Evolutionary conservation across 2,797 vertebrate species (phyloP), one percentile per base, ranked within the genome.

Genomic region (Sardinella longiceps): DNA sequence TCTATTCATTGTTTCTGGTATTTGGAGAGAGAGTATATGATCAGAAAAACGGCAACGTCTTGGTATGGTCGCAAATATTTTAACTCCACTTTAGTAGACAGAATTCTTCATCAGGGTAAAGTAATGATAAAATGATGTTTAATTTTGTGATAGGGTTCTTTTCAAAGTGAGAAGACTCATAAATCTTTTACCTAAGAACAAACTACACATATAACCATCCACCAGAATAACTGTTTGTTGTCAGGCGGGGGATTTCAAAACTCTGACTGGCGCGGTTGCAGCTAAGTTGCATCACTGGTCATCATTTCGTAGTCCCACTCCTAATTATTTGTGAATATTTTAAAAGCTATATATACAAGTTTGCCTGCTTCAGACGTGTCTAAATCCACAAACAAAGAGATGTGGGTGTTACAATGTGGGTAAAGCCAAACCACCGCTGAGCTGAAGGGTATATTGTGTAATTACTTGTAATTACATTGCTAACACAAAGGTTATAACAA

Each of bases 321-420:
- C 66, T 39, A 37, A 74, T 39, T 37, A 74, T 37, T 33, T 74
- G 66, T 74, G 66, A 74, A 74, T 74, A 74, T 74, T 74, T 74
- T 39, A 70, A 70, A 70, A 33, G 33, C 66, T 74, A 20, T 39
- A 74, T 14, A 70, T 33, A 33, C 63, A 70, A 20, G 33, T 33
- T 74, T 39, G 66, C 37, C 66, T 37, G 33, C 14, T 74, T 74
- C 33, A 39, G 30, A 39, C 20, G 28, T n/a, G 25, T 1, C n/a
- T 58, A 25, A 58, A 58, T 58, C 66, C 66, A 39, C 30, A 74
- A 74, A 74, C 66, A 39, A 15, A 39, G 33, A 15, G 33, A 33
- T 15, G 0, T 74, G 33, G 33, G 15, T 74, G 66, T 37, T 74
- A 39, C 66, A 37, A 74, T 74, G 14, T 74, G 33, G 30, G 6